Percentiles rank a stretch among this genome's conserved stretches.
These are phyloP conservation scores for Rhynchotus rufescens DNA, from an alignment of 2,797 vertebrate genomes.

Conservation along the genomic window DNA sequence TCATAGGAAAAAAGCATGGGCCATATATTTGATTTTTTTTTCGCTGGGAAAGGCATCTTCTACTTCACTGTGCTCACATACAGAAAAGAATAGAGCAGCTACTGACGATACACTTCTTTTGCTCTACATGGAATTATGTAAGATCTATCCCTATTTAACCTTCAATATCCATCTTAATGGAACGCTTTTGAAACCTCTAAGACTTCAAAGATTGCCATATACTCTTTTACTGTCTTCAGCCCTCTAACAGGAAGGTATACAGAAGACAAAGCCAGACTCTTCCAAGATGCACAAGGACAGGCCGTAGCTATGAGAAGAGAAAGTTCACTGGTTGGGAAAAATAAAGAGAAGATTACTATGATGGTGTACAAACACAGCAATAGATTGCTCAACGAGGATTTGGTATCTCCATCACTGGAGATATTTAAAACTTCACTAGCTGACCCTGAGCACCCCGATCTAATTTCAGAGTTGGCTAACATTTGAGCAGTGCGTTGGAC, in stretches of 20 bases:
- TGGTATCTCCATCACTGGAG: neutral
- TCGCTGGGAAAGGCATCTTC: neutral
- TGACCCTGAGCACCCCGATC: neutral
- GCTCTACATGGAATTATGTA: neutral
- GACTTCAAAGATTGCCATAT: neutral
- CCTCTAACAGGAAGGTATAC: neutral
- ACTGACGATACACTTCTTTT: neutral
- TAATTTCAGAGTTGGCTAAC: neutral
- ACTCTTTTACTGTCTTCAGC: neutral
- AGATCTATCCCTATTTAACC: neutral
- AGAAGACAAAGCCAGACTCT: neutral
- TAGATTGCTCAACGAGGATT: neutral
- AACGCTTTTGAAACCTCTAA: neutral
- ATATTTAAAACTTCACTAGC: fast-evolving
- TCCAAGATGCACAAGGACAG: neutral
- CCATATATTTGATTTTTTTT: neutral
- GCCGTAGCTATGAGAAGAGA: neutral
- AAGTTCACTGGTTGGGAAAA: neutral
- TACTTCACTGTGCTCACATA: neutral
- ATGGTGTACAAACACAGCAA: neutral
- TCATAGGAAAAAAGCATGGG: neutral
- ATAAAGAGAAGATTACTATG: neutral
- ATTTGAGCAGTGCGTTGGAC: neutral
- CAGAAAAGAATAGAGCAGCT: neutral
- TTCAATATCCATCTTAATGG: neutral